Base-by-base conservation (phyloP, 2,113 vertebrate genomes). In the Garra rufa region DNA sequence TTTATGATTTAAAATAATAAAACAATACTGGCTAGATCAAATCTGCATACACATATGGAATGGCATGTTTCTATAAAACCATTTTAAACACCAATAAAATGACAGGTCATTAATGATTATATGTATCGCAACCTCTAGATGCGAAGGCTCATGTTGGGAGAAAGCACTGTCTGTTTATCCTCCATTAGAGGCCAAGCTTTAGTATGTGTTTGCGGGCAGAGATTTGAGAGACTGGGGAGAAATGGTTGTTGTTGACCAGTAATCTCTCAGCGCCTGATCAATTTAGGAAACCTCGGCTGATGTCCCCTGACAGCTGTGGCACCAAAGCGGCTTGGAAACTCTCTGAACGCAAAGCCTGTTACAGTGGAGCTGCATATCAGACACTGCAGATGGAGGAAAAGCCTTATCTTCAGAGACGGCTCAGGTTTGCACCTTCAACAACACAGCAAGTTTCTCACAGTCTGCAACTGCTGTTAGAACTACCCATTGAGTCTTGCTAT, bases 241-340 rank as follows among this genome's bases (percentile, higher is more conserved):
- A 71, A 83, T 61, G 46, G 70, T 83, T 70, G 78, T 83, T 85
- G 70, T 83, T 85, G 46, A 75, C 30, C 88, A 61, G 77, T 85
- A 87, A 89, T 89, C 88, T 87, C 83, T 81, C 78, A 78, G 74
- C 24, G 83, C 55, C 85, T 85, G 85, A 85, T 87, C 81, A 87
- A 85, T 89, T 87, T 87, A 26, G 81, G 81, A 87, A 79, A 77
- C 83, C 83, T 87, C 21, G 34, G 63, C 75, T 87, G 88, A 89
- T 87, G 88, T 84, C 83, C 78, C 70, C 82, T 85, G 86, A 87
- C 86, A 87, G 88, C 81, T 81, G 59, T 63, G 85, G 44, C 81
- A 83, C 76, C 55, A 88, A 83, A 89, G 85, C 81, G 10, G 83
- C 81, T 87, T 63, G 81, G 84, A 65, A 61, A 78, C 55, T 30